Percentiles rank a stretch among this genome's conserved stretches.
Conservation (phyloP, 2,113 vertebrate species). For the Grammomys dolichurus region DNA sequence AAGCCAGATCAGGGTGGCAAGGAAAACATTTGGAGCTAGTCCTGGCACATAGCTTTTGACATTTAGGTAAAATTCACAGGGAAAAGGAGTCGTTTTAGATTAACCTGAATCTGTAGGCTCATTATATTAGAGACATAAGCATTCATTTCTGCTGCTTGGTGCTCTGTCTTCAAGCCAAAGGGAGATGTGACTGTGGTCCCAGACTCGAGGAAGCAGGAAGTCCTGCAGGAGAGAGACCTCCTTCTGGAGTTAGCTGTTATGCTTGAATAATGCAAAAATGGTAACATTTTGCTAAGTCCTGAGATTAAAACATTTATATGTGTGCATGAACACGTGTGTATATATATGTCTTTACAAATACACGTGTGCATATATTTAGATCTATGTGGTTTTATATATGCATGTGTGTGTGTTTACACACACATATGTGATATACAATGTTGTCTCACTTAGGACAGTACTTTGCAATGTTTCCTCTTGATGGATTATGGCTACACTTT, state of each 20-base stretch:
- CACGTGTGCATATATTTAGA: neutral
- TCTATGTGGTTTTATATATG: neutral
- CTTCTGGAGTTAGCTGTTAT: neutral
- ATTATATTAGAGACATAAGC: constrained; percentile 75
- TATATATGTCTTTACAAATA: neutral
- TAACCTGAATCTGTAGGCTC: constrained; percentile 80
- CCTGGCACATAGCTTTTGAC: constrained; percentile 78
- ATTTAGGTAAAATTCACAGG: constrained; percentile 78
- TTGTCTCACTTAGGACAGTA: neutral
- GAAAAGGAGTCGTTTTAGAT: constrained; percentile 74
- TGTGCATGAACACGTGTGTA: neutral
- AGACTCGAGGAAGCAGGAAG: neutral
- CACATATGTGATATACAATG: neutral
- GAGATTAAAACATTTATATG: neutral
- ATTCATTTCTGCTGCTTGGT: constrained; percentile 39
- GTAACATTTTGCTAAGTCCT: neutral
- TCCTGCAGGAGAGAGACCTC: neutral
- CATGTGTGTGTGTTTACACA: neutral
- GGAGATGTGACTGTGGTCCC: constrained; percentile 46
- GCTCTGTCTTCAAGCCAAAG: constrained; percentile 58
- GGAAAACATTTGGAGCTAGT: constrained; percentile 78
- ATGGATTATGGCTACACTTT: neutral
- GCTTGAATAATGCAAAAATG: neutral
- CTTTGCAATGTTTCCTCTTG: neutral
- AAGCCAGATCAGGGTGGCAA: constrained; percentile 82